These are phyloP conservation scores for Drosophila repleta DNA, from an alignment of 1,140 invertebrate species.

Conservation along the genomic window DNA sequence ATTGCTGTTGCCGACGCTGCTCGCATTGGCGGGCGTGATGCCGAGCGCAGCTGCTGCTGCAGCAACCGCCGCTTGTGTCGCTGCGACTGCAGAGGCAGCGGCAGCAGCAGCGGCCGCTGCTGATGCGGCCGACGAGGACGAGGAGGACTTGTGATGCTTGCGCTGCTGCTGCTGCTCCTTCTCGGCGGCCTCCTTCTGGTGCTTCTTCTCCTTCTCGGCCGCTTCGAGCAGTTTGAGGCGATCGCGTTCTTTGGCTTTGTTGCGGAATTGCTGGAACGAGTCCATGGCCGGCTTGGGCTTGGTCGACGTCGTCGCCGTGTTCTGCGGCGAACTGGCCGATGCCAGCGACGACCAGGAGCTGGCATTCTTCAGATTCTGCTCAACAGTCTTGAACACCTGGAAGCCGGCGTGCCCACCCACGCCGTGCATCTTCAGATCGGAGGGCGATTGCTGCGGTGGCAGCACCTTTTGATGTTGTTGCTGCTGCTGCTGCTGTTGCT, in stretches of 20 bases:
- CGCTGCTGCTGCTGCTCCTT: conserved; percentile 82
- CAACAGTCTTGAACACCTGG: conserved; percentile 89
- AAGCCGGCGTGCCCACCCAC: conserved; percentile 84
- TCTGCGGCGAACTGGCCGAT: conserved; percentile 90
- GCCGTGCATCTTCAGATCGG: conserved; percentile 76
- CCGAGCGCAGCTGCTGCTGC: conserved; percentile 31
- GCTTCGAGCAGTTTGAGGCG: conserved; percentile 93
- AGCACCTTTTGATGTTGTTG: conserved; percentile 51
- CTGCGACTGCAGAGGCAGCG: conserved; percentile 29
- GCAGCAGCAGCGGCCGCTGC: conserved; percentile 23
- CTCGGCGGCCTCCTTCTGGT: conserved; percentile 90
- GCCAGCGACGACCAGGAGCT: conserved; percentile 96
- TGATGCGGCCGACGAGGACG: conserved; percentile 51
- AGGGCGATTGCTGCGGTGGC: conserved; percentile 77
- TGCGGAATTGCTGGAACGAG: conserved; percentile 93
- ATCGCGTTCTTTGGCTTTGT: conserved; percentile 97
- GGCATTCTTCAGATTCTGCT: conserved; percentile 93
- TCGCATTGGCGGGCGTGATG: background rate
- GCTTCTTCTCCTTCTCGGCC: conserved; percentile 93
- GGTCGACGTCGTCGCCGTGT: conserved; percentile 85
- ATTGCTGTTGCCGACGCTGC: background rate
- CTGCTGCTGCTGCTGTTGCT: conserved; percentile 42
- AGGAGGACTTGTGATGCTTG: conserved; percentile 86
- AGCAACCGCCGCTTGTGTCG: conserved; percentile 39
- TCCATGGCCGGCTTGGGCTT: conserved; percentile 89